These are phyloP conservation scores for Drosophila sulfurigaster DNA, from an alignment of 1,140 invertebrate genomes.

Conservation along the genomic window DNA sequence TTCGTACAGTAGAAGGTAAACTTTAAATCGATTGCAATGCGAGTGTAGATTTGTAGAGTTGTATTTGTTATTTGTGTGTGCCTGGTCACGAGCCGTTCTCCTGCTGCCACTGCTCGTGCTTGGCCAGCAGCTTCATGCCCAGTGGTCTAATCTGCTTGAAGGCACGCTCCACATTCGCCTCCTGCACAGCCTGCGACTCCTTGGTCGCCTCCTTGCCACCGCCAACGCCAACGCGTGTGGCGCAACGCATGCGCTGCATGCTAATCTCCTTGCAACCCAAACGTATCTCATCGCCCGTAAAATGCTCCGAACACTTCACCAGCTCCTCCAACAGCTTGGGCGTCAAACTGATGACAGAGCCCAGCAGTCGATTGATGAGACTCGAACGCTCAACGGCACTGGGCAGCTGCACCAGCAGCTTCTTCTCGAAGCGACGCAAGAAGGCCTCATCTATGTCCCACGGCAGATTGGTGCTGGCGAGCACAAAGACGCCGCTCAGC, in stretches of 20 bases:
- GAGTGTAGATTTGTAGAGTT: too few relatives aligned
- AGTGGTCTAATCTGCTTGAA: constrained; percentile 70
- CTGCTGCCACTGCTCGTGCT: constrained; percentile 76
- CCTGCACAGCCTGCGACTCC: constrained; percentile 25
- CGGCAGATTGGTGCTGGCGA: constrained; percentile 96
- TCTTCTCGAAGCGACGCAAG: constrained; percentile 94
- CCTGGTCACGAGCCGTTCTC: constrained; percentile 64
- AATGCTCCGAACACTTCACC: constrained; percentile 89
- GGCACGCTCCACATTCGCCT: constrained; percentile 60
- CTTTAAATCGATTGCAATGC: background rate
- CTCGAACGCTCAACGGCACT: constrained; percentile 87
- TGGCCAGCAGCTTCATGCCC: constrained; percentile 66
- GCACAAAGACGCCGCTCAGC: constrained; percentile 88
- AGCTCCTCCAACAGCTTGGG: constrained; percentile 86
- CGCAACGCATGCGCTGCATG: constrained; percentile 87
- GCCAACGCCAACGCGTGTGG: constrained; percentile 37
- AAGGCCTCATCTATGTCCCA: constrained; percentile 97
- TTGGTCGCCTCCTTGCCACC: constrained; percentile 10
- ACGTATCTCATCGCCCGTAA: constrained; percentile 93
- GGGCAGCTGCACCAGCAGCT: constrained; percentile 93
- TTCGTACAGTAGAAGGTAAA: background rate
- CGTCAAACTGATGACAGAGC: constrained; percentile 69
- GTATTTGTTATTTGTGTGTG: background rate
- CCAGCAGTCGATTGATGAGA: constrained; percentile 89
- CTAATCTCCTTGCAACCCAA: constrained; percentile 94